A percentile compares a stretch with the other conserved stretches of the same genome.
Evolutionary conservation across 2,113 vertebrate species (phyloP).

Genomic region (Promerops cafer): DNA sequence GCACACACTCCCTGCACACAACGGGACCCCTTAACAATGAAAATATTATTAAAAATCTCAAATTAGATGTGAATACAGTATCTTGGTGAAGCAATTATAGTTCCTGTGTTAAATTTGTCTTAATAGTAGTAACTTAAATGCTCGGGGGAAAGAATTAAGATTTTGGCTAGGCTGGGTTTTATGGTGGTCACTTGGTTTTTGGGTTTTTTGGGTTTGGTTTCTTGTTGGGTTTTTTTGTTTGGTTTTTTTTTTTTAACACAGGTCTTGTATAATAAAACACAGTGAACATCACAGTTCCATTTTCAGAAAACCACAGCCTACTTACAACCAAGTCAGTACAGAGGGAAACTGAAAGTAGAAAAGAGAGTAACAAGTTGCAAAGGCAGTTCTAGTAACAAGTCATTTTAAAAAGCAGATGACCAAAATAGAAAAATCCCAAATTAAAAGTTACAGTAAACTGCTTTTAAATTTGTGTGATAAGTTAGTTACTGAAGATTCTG

Average conservation of each 20-base stretch:
- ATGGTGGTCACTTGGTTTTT: neutral
- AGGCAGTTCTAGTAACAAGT: slow-evolving; percentile 59
- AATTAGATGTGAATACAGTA: neutral
- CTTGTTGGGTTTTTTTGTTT: neutral
- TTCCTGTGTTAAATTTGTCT: neutral
- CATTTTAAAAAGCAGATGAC: slow-evolving; percentile 21
- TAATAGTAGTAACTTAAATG: neutral
- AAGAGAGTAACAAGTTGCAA: neutral
- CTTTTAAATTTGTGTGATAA: slow-evolving; percentile 3
- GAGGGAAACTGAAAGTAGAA: slow-evolving; percentile 53
- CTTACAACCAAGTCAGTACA: neutral
- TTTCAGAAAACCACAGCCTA: slow-evolving; percentile 48
- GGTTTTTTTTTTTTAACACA: neutral
- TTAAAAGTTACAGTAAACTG: slow-evolving; percentile 53
- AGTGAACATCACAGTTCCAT: slow-evolving; percentile 16
- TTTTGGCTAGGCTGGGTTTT: neutral
- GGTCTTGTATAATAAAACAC: neutral
- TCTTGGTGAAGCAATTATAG: neutral
- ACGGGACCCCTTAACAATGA: neutral
- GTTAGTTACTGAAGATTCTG: slow-evolving; percentile 33
- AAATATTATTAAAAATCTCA: neutral
- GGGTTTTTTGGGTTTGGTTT: neutral
- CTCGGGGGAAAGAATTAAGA: neutral
- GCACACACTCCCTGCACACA: neutral
- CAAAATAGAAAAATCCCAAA: slow-evolving; percentile 42